Evolutionary conservation across 2,888 invertebrate genomes (phyloP).

Genomic region (Microctonus aethiopoides): DNA sequence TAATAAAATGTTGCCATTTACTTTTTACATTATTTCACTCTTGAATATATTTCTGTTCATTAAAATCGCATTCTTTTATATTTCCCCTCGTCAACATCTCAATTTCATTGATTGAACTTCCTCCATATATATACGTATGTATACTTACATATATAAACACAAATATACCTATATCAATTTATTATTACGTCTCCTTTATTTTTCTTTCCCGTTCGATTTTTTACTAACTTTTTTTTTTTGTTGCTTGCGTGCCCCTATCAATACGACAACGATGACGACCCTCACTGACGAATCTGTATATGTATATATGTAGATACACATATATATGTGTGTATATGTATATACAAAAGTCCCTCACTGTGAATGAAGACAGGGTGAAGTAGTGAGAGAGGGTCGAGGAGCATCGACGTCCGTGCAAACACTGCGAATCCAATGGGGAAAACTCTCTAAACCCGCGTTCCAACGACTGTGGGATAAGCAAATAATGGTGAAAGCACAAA

Average conservation of each 20-base stretch:
- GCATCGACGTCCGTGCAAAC: slow-evolving; percentile 41
- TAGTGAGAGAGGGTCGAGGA: slow-evolving; percentile 43
- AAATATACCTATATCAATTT: neutral
- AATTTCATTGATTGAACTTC: too few relatives aligned
- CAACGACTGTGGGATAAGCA: slow-evolving; percentile 31
- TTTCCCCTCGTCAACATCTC: too few relatives aligned
- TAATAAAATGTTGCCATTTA: neutral
- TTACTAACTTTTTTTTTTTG: neutral
- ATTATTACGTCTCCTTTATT: slow-evolving; percentile 14
- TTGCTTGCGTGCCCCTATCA: neutral
- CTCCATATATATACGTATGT: neutral
- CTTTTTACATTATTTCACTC: neutral
- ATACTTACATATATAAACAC: too few relatives aligned
- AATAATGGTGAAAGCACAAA: slow-evolving; percentile 47
- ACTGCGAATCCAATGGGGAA: slow-evolving; percentile 38
- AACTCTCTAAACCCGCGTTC: slow-evolving; percentile 34
- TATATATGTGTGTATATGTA: too few relatives aligned
- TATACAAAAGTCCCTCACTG: slow-evolving; percentile 15
- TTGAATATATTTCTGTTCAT: too few relatives aligned
- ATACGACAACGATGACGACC: neutral
- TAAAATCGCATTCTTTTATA: too few relatives aligned
- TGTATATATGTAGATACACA: too few relatives aligned
- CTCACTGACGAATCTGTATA: slow-evolving; percentile 6
- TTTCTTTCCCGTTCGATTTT: slow-evolving; percentile 18
- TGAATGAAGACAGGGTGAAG: slow-evolving; percentile 24